phyloP scores from a whole-genome alignment of 1,140 invertebrate genomes.

The Mercenaria mercenaria region DNA sequence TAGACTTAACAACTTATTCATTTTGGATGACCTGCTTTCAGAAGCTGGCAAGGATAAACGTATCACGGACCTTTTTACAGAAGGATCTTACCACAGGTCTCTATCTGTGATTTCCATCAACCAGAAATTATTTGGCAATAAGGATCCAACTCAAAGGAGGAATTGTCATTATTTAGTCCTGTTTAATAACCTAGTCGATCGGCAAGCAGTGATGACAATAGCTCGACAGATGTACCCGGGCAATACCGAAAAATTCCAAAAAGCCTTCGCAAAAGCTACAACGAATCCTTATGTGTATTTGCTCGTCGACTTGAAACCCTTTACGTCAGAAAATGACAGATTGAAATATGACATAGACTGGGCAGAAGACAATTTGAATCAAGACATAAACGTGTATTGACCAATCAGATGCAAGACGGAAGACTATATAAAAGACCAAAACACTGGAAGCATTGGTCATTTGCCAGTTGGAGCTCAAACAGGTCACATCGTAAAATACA shows the following conservation, averaged over 20 bases:
- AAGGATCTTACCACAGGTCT: conserved; percentile 45
- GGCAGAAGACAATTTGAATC: background rate
- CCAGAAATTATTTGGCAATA: conserved; percentile 54
- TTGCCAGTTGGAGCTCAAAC: too few relatives aligned
- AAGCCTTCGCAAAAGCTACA: background rate
- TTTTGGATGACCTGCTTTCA: conserved; percentile 41
- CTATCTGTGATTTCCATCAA: conserved; percentile 55
- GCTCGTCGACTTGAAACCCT: conserved; percentile 59
- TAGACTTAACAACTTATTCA: background rate
- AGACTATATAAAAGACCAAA: background rate
- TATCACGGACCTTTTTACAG: conserved; percentile 36
- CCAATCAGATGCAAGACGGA: background rate
- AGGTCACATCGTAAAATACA: too few relatives aligned
- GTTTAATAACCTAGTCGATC: conserved; percentile 48
- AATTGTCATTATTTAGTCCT: conserved; percentile 61
- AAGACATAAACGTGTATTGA: background rate
- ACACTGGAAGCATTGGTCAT: too few relatives aligned
- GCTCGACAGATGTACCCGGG: conserved; percentile 68
- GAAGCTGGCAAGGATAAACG: conserved; percentile 48
- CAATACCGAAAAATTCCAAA: background rate
- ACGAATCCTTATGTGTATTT: conserved; percentile 43
- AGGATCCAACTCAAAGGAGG: conserved; percentile 53
- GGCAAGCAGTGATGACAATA: conserved; percentile 55
- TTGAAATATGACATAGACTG: background rate
- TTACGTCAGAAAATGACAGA: conserved; percentile 25